Percentiles rank a stretch among this genome's conserved stretches.
These are phyloP conservation scores for Echiichthys vipera DNA, from an alignment of 2,797 vertebrate genomes.

Conservation along the genomic window DNA sequence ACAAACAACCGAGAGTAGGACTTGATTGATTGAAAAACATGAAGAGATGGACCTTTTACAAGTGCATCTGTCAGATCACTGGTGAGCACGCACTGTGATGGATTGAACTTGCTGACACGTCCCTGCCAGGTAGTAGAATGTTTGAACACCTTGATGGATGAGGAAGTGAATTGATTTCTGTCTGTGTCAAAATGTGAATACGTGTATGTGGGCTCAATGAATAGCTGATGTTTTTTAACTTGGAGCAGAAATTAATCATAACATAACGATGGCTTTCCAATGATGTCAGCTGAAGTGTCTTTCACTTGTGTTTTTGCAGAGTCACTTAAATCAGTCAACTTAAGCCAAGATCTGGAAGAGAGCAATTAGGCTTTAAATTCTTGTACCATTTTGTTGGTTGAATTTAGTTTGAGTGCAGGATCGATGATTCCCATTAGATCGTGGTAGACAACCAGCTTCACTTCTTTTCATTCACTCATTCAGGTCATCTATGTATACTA, in stretches of 20 bases:
- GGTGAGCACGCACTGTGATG: slow-evolving; percentile 62
- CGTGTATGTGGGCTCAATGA: slow-evolving; percentile 52
- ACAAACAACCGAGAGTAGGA: slow-evolving; percentile 70
- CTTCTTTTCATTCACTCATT: slow-evolving; percentile 39
- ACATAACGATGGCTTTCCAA: slow-evolving; percentile 34
- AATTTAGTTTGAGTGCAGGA: slow-evolving; percentile 84
- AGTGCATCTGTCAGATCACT: slow-evolving; percentile 74
- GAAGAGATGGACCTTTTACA: slow-evolving; percentile 73
- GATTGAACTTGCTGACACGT: slow-evolving; percentile 71
- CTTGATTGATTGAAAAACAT: slow-evolving; percentile 79
- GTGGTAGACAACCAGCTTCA: slow-evolving; percentile 64
- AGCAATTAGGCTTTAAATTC: slow-evolving; percentile 88
- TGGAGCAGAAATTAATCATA: slow-evolving; percentile 50
- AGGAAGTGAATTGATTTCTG: slow-evolving; percentile 73
- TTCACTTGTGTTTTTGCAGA: slow-evolving; percentile 53
- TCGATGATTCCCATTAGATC: slow-evolving; percentile 83
- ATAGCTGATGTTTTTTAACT: slow-evolving; percentile 63
- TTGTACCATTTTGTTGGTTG: slow-evolving; percentile 83
- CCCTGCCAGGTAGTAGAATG: slow-evolving; percentile 72
- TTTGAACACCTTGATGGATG: slow-evolving; percentile 75
- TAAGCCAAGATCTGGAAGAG: slow-evolving; percentile 87
- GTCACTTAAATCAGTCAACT: slow-evolving; percentile 84
- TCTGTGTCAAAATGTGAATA: slow-evolving; percentile 65
- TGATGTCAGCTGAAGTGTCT: slow-evolving; percentile 48
- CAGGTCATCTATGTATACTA: slow-evolving; percentile 52